Percentiles rank a stretch among this genome's conserved stretches.
These are phyloP conservation scores for Uropsilus gracilis DNA, from an alignment of 2,113 vertebrate species.

Conservation along the genomic window DNA sequence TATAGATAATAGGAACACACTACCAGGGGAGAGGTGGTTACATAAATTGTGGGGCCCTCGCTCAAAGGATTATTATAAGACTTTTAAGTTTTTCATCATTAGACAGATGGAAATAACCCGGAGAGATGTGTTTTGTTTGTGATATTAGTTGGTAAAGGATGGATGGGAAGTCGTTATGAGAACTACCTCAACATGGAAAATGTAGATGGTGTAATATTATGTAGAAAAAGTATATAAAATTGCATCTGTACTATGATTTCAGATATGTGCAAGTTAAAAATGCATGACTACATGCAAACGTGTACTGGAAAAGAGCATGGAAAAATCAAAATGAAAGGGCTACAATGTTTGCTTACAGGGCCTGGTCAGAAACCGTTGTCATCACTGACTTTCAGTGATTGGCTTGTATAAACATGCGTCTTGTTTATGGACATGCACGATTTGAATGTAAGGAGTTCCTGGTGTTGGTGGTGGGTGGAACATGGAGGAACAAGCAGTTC, in stretches of 20 bases:
- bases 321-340: neutral
- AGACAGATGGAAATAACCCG: neutral
- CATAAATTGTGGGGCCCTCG: neutral
- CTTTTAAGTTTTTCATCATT: neutral
- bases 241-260: neutral
- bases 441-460: slow-evolving; percentile 7
- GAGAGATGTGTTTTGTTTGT: neutral
- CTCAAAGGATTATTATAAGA: neutral
- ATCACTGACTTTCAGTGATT: slow-evolving; percentile 1
- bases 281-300: neutral
- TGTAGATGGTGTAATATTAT: neutral
- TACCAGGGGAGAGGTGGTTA: neutral
- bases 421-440: neutral
- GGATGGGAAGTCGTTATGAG: neutral
- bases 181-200: neutral
- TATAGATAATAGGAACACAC: neutral
- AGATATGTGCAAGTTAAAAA: neutral
- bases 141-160: neutral
- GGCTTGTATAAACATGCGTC: neutral
- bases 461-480: neutral
- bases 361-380: slow-evolving; percentile 10
- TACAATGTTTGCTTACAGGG: neutral
- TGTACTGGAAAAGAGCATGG: neutral
- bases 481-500: neutral
- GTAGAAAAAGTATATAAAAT: neutral